phyloP scores from a whole-genome alignment of 2,888 invertebrate genomes.

The Homarus gammarus region DNA sequence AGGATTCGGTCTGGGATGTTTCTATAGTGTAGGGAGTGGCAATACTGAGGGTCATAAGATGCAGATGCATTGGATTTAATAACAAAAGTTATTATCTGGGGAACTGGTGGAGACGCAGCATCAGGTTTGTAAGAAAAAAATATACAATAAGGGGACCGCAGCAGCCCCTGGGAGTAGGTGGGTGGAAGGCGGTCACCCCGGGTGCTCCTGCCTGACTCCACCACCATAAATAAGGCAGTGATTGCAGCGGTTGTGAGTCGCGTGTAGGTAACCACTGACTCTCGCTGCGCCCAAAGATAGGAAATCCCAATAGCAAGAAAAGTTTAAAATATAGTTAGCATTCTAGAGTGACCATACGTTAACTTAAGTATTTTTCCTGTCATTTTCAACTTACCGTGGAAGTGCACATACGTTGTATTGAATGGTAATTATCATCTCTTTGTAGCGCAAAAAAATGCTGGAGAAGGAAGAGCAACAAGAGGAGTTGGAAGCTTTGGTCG shows the following conservation, averaged over 20 bases:
- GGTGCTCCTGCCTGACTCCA: background rate
- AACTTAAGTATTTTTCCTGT: background rate
- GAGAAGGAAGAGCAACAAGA: slow-evolving; percentile 21
- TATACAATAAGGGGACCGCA: too few relatives aligned
- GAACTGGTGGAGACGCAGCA: too few relatives aligned
- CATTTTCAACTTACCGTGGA: background rate
- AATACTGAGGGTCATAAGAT: too few relatives aligned
- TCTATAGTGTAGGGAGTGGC: too few relatives aligned
- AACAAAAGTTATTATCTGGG: too few relatives aligned
- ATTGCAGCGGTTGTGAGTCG: background rate
- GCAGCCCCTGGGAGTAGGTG: background rate
- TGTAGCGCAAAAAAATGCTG: slow-evolving; percentile 21
- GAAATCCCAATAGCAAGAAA: background rate
- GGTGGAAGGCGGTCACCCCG: background rate
- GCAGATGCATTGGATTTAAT: too few relatives aligned
- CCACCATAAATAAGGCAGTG: slow-evolving; percentile 7
- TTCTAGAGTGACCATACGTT: background rate
- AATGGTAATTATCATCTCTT: background rate
- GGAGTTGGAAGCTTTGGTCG: slow-evolving; percentile 22
- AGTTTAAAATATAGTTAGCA: background rate
- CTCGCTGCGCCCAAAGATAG: background rate
- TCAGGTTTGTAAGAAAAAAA: too few relatives aligned
- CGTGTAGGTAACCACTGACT: background rate
- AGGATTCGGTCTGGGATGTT: too few relatives aligned
- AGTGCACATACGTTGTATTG: background rate